phyloP scores from a whole-genome alignment of 2,888 invertebrate genomes.

The Anthrax anthrax region DNA sequence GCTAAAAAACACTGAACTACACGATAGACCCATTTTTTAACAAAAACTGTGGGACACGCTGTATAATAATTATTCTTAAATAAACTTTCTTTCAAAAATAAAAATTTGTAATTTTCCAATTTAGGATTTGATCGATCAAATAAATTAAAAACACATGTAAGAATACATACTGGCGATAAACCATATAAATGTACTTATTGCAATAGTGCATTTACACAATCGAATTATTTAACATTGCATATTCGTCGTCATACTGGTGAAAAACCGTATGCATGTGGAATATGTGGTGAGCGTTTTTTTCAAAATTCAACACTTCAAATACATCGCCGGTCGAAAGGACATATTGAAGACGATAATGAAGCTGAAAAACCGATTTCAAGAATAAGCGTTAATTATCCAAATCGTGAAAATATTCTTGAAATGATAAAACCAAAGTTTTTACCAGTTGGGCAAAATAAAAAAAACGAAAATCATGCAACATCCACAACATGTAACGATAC shows the following conservation, averaged over 20 bases:
- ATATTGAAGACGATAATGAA: conserved; percentile 27
- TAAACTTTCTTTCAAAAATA: background rate
- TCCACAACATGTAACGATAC: no score
- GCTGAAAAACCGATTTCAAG: conserved; percentile 8
- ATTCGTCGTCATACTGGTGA: conserved; percentile 56
- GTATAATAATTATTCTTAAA: background rate
- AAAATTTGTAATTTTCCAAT: conserved; percentile 9
- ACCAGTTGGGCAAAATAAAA: no score
- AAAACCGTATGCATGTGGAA: conserved; percentile 48
- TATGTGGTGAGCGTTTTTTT: conserved; percentile 54
- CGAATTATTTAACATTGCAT: conserved; percentile 55
- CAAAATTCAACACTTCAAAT: conserved; percentile 48
- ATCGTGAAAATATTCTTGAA: conserved; percentile 7
- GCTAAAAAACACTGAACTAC: background rate
- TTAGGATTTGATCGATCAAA: conserved; percentile 45
- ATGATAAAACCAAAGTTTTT: no score
- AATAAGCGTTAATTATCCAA: conserved; percentile 10
- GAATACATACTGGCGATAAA: conserved; percentile 40
- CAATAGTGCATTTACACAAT: conserved; percentile 46
- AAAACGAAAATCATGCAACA: no score
- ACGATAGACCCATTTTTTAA: no score
- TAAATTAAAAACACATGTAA: conserved; percentile 46
- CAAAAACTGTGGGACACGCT: no score
- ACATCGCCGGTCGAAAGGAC: conserved; percentile 46
- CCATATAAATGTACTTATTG: conserved; percentile 45